Conservation (phyloP, 2,888 invertebrate genomes). For the Bombyx huttoni region DNA sequence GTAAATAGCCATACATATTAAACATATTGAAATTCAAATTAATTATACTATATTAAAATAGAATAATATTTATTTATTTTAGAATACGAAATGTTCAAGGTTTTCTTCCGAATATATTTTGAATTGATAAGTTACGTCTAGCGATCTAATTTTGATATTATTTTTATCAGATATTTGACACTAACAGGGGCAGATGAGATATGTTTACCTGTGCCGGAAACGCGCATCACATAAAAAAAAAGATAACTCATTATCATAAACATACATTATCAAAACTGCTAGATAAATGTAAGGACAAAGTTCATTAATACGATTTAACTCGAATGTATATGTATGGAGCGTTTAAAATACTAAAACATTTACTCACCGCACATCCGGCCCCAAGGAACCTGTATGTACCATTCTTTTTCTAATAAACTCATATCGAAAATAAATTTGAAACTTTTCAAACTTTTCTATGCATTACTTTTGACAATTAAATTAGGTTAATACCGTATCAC, state of each 20-base stretch:
- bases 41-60: no score
- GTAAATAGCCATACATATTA: no score
- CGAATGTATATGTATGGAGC: neutral
- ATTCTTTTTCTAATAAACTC: slow-evolving; percentile 45
- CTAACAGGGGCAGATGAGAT: slow-evolving; percentile 7
- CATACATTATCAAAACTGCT: neutral
- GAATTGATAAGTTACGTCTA: no score
- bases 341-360: neutral
- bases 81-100: no score
- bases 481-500: no score
- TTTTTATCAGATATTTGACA: no score
- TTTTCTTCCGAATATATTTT: no score
- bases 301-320: neutral
- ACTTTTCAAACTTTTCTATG: neutral
- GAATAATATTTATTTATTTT: no score
- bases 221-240: neutral
- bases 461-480: neutral
- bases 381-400: slow-evolving; percentile 60
- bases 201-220: neutral
- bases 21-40: no score
- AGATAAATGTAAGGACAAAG: neutral
- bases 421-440: slow-evolving; percentile 14
- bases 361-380: slow-evolving; percentile 53
- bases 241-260: neutral
- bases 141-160: no score